Evolutionary conservation across 2,888 invertebrate genomes (phyloP).

Genomic region (Pachliopta kotzebuea): DNA sequence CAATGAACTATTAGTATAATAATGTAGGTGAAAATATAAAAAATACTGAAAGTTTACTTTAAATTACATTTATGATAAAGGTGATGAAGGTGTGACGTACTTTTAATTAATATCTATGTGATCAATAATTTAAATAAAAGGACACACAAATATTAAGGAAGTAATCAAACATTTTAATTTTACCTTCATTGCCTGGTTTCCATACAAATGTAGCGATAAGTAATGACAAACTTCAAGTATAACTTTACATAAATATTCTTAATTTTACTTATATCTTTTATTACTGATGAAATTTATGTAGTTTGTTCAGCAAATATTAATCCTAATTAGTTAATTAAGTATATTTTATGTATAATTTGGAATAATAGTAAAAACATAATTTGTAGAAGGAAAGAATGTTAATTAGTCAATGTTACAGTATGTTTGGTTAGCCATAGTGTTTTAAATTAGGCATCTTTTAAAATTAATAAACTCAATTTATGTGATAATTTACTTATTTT

Average conservation of each 20-base stretch:
- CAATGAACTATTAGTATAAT: constrained; percentile 37
- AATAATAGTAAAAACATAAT: no score
- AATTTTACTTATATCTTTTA: background rate
- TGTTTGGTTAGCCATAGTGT: no score
- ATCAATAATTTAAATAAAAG: constrained; percentile 38
- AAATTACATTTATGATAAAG: constrained; percentile 7
- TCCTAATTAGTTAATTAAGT: no score
- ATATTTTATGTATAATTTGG: no score
- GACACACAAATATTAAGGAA: constrained; percentile 59
- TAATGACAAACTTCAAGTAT: constrained; percentile 36
- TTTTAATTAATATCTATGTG: constrained; percentile 2
- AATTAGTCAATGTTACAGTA: no score
- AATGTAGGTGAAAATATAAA: constrained; percentile 46
- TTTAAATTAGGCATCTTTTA: no score
- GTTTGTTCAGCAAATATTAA: no score
- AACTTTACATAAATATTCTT: background rate
- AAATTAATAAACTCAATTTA: no score
- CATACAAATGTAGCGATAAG: constrained; percentile 73
- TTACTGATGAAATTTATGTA: no score
- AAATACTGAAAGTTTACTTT: constrained; percentile 27
- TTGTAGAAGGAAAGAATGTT: no score
- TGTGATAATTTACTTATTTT: no score
- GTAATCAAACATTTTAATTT: constrained; percentile 52
- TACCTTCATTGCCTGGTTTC: constrained; percentile 79
- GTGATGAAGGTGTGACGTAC: constrained; percentile 36